Percentiles rank a stretch among this genome's conserved stretches.
Conservation (phyloP, 2,888 invertebrate genomes). For the Nephrotoma appendiculata region DNA sequence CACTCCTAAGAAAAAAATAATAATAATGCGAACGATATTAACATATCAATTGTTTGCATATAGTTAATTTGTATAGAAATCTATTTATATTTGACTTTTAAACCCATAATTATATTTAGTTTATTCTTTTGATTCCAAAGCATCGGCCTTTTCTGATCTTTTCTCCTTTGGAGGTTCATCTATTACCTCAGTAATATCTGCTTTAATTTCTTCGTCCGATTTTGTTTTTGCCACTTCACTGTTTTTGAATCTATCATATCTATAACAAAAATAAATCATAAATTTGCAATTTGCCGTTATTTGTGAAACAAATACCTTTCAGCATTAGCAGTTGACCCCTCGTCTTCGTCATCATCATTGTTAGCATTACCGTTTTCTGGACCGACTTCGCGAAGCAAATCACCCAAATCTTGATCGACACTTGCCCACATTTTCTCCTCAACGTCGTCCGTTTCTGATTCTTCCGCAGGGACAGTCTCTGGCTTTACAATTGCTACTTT, state of each 20-base stretch:
- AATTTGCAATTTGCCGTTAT: background rate
- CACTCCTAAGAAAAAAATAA: background rate
- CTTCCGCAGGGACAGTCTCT: background rate
- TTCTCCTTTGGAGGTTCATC: background rate
- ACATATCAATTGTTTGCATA: background rate
- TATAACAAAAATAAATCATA: constrained; percentile 19
- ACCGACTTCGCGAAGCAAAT: constrained; percentile 54
- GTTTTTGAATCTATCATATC: constrained; percentile 49
- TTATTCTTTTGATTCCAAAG: background rate
- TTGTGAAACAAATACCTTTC: constrained; percentile 34
- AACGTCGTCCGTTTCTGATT: constrained; percentile 32
- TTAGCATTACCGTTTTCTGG: constrained; percentile 47
- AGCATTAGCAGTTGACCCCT: constrained; percentile 38
- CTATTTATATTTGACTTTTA: background rate
- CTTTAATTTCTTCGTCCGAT: background rate
- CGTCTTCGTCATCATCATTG: constrained; percentile 50
- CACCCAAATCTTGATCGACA: constrained; percentile 67
- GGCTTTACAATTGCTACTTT: constrained; percentile 6
- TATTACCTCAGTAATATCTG: background rate
- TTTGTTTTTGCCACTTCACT: constrained; percentile 37
- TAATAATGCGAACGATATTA: background rate
- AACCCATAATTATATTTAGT: background rate
- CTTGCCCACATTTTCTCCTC: constrained; percentile 68
- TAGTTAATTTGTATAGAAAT: background rate
- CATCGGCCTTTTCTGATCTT: background rate